These are phyloP conservation scores for Seira ritae DNA, from an alignment of 2,888 invertebrate species.

Conservation along the genomic window DNA sequence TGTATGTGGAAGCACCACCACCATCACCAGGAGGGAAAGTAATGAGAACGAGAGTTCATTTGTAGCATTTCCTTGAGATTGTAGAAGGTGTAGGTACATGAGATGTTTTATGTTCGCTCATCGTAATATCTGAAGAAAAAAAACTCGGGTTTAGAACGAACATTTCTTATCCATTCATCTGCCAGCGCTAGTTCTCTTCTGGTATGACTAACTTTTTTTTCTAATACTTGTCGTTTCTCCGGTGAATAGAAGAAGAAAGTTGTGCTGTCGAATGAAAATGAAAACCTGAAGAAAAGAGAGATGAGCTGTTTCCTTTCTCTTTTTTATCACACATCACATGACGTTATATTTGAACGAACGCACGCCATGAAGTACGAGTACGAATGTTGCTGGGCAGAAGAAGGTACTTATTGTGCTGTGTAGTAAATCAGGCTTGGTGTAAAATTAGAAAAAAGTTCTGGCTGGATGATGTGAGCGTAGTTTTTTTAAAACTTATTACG, in stretches of 20 bases:
- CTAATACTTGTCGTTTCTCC: neutral
- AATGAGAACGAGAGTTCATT: constrained; percentile 58
- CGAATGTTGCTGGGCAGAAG: too few species aligned
- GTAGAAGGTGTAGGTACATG: constrained; percentile 29
- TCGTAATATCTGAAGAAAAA: constrained; percentile 41
- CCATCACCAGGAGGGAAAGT: constrained; percentile 53
- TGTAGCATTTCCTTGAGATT: constrained; percentile 49
- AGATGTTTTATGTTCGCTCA: constrained; percentile 53
- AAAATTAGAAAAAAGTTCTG: too few species aligned
- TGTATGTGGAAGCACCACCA: constrained; percentile 21
- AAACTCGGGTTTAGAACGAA: too few species aligned
- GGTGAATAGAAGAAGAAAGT: constrained; percentile 42
- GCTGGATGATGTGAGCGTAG: too few species aligned
- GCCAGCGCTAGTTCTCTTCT: too few species aligned
- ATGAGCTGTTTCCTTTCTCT: constrained; percentile 29
- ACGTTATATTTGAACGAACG: neutral
- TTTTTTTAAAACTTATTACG: too few species aligned
- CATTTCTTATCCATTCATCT: too few species aligned
- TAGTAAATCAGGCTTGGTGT: constrained; percentile 34
- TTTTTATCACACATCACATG: neutral
- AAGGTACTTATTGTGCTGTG: constrained; percentile 8
- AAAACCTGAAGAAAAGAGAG: constrained; percentile 35
- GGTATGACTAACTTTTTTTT: too few species aligned
- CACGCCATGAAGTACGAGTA: constrained; percentile 22
- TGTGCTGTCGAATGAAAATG: constrained; percentile 46